Evolutionary conservation across 2,113 vertebrate genomes (phyloP).

Genomic region (Sinocyclocheilus grahami): DNA sequence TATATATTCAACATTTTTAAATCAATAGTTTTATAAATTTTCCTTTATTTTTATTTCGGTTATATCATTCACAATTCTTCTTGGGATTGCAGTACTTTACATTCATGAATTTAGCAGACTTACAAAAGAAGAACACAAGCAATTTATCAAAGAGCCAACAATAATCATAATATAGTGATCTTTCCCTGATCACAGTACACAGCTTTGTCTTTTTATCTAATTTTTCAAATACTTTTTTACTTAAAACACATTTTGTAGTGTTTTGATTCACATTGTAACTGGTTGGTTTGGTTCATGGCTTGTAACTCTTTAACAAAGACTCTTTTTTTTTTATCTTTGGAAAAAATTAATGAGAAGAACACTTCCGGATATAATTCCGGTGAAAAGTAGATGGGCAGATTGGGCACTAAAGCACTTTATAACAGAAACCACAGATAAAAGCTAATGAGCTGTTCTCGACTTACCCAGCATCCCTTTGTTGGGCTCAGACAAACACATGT

Average conservation of each 20-base stretch:
- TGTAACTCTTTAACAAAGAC: background rate
- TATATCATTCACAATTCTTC: too few species aligned
- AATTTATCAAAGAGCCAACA: background rate
- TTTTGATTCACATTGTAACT: background rate
- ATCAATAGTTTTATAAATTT: too few species aligned
- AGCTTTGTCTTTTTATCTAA: background rate
- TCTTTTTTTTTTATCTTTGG: too few species aligned
- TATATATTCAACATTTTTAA: too few species aligned
- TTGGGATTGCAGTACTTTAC: too few species aligned
- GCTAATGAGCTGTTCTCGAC: slow-evolving; percentile 49
- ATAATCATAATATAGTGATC: background rate
- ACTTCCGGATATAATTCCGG: background rate
- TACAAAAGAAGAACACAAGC: background rate
- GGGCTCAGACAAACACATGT: slow-evolving; percentile 97
- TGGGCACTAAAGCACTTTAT: background rate
- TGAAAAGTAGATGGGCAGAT: background rate
- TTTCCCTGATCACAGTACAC: background rate
- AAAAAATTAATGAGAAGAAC: background rate
- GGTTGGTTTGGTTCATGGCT: background rate
- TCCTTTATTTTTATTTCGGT: too few species aligned
- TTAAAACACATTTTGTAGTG: background rate
- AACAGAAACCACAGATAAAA: background rate
- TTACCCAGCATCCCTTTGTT: slow-evolving; percentile 99
- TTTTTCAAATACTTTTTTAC: background rate
- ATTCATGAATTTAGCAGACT: too few species aligned